These are phyloP conservation scores for Artibeus lituratus DNA, from an alignment of 2,797 vertebrate species.

Conservation along the genomic window DNA sequence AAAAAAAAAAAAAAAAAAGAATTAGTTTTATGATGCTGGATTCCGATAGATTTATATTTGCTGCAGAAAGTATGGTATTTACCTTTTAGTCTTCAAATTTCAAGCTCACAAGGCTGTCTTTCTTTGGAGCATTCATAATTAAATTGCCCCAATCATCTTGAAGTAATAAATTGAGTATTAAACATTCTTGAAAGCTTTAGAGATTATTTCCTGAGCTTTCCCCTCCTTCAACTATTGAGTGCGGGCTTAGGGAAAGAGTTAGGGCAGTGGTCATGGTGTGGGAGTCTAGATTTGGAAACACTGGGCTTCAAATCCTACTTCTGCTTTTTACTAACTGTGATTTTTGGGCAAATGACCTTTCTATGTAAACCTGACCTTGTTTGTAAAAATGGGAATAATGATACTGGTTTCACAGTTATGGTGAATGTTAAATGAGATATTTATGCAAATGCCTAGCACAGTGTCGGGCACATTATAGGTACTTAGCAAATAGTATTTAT, in stretches of 20 bases:
- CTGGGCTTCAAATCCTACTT: neutral
- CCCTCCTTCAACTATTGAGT: neutral
- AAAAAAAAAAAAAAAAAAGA: no score
- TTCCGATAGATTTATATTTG: slow-evolving; percentile 10
- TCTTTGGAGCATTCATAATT: neutral
- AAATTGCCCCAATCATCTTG: neutral
- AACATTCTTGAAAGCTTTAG: neutral
- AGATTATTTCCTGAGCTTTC: neutral
- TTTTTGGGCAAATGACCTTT: neutral
- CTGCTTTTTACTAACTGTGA: neutral
- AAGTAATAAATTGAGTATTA: neutral
- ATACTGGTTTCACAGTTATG: neutral
- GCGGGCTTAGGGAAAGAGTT: neutral
- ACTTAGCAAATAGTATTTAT: neutral
- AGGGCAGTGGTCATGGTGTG: neutral
- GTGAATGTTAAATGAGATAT: neutral
- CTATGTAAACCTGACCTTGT: neutral
- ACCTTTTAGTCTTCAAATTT: neutral
- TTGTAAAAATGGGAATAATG: neutral
- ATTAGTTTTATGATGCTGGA: neutral
- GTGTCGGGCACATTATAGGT: neutral
- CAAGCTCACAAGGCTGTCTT: neutral
- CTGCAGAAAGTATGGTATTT: neutral
- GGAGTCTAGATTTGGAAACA: neutral
- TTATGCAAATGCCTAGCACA: neutral